Evolutionary conservation across 1,140 invertebrate genomes (phyloP).

Genomic region (Propsilocerus akamusi): DNA sequence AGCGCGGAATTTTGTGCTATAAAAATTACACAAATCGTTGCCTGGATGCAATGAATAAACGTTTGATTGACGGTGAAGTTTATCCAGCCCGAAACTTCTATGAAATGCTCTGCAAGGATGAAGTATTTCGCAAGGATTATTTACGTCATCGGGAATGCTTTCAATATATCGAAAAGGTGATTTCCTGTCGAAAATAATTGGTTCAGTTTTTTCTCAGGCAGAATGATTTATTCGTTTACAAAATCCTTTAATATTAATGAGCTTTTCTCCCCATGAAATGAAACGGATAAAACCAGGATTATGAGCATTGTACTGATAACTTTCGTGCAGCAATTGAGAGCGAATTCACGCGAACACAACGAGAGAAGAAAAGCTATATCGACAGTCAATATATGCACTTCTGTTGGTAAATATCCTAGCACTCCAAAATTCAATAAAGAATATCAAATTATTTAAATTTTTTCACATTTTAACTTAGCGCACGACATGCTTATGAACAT

Average conservation of each 20-base stretch:
- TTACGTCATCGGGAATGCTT: not conserved
- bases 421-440: too few species aligned
- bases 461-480: too few species aligned
- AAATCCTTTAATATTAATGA: not conserved
- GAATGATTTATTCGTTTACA: not conserved
- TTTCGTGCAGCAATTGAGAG: not conserved
- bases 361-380: not conserved
- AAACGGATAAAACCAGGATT: not conserved
- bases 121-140: not conserved
- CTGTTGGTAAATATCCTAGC: not conserved
- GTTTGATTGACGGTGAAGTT: not conserved
- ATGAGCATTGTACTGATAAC: not conserved
- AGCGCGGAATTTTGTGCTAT: not conserved
- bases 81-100: not conserved
- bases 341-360: not conserved
- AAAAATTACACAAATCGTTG: not conserved
- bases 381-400: not conserved
- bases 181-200: not conserved
- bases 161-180: not conserved
- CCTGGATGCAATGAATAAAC: not conserved
- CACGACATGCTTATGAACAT: not conserved
- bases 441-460: too few species aligned
- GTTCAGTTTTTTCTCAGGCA: not conserved
- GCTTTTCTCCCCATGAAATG: not conserved
- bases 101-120: not conserved